Base-by-base conservation (phyloP, 1,140 invertebrate genomes). In the Proctacanthus coquilletti region DNA sequence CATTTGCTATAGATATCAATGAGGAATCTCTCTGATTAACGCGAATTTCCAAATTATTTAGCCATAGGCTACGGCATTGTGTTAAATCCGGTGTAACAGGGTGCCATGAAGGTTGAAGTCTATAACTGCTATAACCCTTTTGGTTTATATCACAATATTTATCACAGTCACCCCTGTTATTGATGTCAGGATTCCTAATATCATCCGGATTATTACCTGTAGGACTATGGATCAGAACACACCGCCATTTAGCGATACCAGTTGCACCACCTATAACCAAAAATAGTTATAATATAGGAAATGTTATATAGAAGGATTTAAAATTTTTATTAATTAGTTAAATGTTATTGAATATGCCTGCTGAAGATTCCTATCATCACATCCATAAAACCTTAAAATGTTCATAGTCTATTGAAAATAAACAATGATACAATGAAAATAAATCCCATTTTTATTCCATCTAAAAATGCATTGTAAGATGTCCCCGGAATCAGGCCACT, bases 21-120 rank as follows among this genome's bases (percentile, higher is more conserved):
- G 76, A 74, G 6, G 71, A 68, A 45, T 85, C 81, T 17, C 80
- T 80, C 32, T 80, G 74, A 36, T 73, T 68, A 1, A 89, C 75
- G 10, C 84, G 65, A 34, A 77, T 74, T 53, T 87, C 80, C 1
- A 94, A 63, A 40, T 75, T 83, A 21, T 82, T 82, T 1, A 94
- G 63, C 88, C 88, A 93, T 0, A 84, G 71, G 1, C 86, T 92
- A 9, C 85, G 73, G 56, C 91, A 96, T 52, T 91, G 84, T 48
- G 84, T 87, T 11, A 94, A 64, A 61, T 94, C 86, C 5, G 88
- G 87, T 4, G 73, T 77, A 3, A 71, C 62, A 0, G 80, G 77
- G 33, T 72, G 69, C 84, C 91, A 92, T 3, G 52, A 55, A 19
- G 54, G 54, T 29, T 53, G 51, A 32, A 55, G n/a, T n/a, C n/a